Evolutionary conservation across 1,140 invertebrate species (phyloP), one percentile per base, ranked within the genome.

Genomic region (Copidosoma floridanum): DNA sequence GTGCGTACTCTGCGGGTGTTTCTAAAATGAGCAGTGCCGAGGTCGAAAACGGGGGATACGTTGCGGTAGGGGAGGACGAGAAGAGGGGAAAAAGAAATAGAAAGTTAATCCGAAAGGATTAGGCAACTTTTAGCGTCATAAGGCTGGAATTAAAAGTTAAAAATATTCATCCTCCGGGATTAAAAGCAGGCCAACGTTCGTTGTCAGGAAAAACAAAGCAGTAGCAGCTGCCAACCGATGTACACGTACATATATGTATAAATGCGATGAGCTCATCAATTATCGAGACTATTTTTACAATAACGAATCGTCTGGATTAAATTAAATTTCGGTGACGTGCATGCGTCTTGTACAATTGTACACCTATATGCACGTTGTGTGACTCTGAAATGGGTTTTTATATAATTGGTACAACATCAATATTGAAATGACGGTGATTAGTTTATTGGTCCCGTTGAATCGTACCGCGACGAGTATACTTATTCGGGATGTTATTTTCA

Each of bases 181-280:
- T 27, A 16, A 54, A 54, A 40, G 35, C 35, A 16, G 29, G 48
- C 37, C 48, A 53, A 11, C 29, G 44, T 43, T 23, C 5, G 21
- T 18, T 21, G 53, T 50, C 44, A 57, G 52, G 54, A 66, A 64
- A 65, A 57, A 58, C 55, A 64, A 60, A 37, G 50, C 7, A 4
- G 18, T 12, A n/a, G n/a, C n/a, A n/a, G n/a, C n/a, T n/a, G n/a
- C n/a, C n/a, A n/a, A n/a, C n/a, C n/a, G n/a, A n/a, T n/a, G n/a
- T n/a, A n/a, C n/a, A n/a, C n/a, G n/a, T n/a, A n/a, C n/a, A n/a
- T n/a, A n/a, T n/a, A n/a, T 26, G 16, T 24, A 46, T 46, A 46
- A 46, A 11, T 7, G 21, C 18, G n/a, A n/a, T n/a, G 44, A 46
- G 16, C 44, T 46, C 16, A 5, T n/a, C 44, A 46, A 46, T 46